Percentiles rank a stretch among this genome's conserved stretches.
These are phyloP conservation scores for Sorex araneus DNA, from an alignment of 2,113 vertebrate species.

Conservation along the genomic window DNA sequence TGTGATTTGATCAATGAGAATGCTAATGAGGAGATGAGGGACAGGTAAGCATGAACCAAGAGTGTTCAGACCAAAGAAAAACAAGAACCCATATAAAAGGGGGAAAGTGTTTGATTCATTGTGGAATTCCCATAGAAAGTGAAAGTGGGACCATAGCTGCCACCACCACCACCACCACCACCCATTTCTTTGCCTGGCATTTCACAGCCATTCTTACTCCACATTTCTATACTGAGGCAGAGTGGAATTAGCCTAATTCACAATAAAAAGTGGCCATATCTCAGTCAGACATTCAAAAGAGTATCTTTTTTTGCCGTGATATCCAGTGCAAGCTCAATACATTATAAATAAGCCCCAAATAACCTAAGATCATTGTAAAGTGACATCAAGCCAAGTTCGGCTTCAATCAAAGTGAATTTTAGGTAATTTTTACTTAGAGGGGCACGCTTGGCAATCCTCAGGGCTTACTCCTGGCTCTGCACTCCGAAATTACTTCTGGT, in stretches of 20 bases:
- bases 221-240: not conserved
- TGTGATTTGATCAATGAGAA: not conserved
- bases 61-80: not conserved
- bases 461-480: no score
- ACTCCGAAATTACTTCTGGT: no score
- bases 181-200: not conserved
- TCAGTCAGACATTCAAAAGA: conserved; percentile 25
- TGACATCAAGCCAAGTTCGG: conserved; percentile 25
- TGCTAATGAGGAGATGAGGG: not conserved
- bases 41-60: not conserved
- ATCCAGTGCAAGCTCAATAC: not conserved
- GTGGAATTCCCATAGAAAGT: not conserved
- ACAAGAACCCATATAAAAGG: not conserved
- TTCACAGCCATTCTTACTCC: not conserved
- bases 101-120: not conserved
- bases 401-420: conserved; percentile 44
- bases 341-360: conserved; percentile 55
- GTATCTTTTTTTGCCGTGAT: not conserved
- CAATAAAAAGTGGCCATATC: not conserved
- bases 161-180: not conserved
- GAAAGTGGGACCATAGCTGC: not conserved
- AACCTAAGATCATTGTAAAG: conserved; percentile 8
- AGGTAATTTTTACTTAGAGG: not conserved
- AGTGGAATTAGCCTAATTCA: not conserved
- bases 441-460: no score